Base-by-base conservation (phyloP, 2,113 vertebrate species). In the Toxostoma redivivum region DNA sequence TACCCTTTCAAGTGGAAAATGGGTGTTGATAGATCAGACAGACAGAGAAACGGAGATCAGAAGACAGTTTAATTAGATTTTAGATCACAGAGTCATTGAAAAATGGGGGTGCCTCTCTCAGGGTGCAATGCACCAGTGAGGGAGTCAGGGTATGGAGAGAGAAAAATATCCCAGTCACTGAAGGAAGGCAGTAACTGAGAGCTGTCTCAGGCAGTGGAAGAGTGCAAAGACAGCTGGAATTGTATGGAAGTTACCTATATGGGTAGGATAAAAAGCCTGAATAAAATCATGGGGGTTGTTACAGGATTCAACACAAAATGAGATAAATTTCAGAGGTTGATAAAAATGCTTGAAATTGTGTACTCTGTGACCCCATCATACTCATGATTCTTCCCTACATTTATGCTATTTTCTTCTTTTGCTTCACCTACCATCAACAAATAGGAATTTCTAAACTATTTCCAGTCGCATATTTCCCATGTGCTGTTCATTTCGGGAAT, bases 1-100 rank as follows among this genome's bases (percentile, higher is more conserved):
- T 91, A 92, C 42, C 42, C 45, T 82, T 94, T 94, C 91, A 95
- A 91, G 66, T 58, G 50, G 78, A 82, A 95, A 95, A 95, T 47
- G 45, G 40, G 37, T 84, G 84, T 87, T 87, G 87, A 58, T 79
- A 88, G 81, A 81, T 81, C 50, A 94, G 61, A 66, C 64, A 82
- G 66, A 86, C 33, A 81, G 56, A 88, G 67, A 79, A 95, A 61
- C 10, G 35, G 66, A 96, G 54, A 94, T 71, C 70, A 89, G 65
- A 87, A 95, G 87, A 88, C 14, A 77, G 21, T 60, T 69, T 84
- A 60, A 89, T 90, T 82, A 82, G 71, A 80, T 87, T 89, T 92
- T 65, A 80, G 84, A 84, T 87, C 73, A 42, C 38, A 80, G 53
- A 91, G n/a, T 40, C 45, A 37, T 27, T 92, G 45, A 67, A 89